Percentiles rank a stretch among this genome's conserved stretches.
phyloP scores from a whole-genome alignment of 2,797 vertebrate genomes.

The Salarias fasciatus region DNA sequence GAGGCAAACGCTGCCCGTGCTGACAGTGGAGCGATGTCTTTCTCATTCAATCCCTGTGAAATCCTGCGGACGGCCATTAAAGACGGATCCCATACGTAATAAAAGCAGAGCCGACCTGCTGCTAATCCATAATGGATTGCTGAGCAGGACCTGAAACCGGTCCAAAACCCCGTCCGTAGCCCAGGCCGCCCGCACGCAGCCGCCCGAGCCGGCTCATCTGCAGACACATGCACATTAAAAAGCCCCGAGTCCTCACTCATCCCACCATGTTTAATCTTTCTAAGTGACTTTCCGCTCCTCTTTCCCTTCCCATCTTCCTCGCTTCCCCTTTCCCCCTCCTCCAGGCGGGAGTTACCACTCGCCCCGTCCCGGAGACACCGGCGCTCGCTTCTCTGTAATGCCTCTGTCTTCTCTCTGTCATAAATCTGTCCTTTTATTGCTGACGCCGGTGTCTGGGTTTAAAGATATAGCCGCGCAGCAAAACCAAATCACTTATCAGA shows the following conservation, averaged over 20 bases:
- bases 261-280: slow-evolving; percentile 70
- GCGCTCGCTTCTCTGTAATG: slow-evolving; percentile 34
- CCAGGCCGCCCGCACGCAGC: background rate
- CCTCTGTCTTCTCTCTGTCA: slow-evolving; percentile 31
- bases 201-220: slow-evolving; percentile 40
- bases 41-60: slow-evolving; percentile 74
- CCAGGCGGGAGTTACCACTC: slow-evolving; percentile 46
- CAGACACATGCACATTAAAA: slow-evolving; percentile 62
- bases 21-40: slow-evolving; percentile 67
- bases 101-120: slow-evolving; percentile 60
- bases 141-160: slow-evolving; percentile 53
- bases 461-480: slow-evolving; percentile 26
- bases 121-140: slow-evolving; percentile 69
- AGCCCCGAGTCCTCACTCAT: slow-evolving; percentile 53
- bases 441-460: slow-evolving; percentile 48
- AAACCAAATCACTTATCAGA: slow-evolving; percentile 51
- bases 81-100: slow-evolving; percentile 70
- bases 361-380: slow-evolving; percentile 46
- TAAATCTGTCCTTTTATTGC: slow-evolving; percentile 63
- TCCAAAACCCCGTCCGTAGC: slow-evolving; percentile 40
- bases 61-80: slow-evolving; percentile 73
- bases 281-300: slow-evolving; percentile 70
- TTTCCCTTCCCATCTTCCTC: slow-evolving; percentile 2
- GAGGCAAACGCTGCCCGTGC: slow-evolving; percentile 56
- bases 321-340: slow-evolving; percentile 2